Percentiles rank a stretch among this genome's conserved stretches.
Conservation (phyloP, 2,113 vertebrate genomes). For the Syngnathus typhle region DNA sequence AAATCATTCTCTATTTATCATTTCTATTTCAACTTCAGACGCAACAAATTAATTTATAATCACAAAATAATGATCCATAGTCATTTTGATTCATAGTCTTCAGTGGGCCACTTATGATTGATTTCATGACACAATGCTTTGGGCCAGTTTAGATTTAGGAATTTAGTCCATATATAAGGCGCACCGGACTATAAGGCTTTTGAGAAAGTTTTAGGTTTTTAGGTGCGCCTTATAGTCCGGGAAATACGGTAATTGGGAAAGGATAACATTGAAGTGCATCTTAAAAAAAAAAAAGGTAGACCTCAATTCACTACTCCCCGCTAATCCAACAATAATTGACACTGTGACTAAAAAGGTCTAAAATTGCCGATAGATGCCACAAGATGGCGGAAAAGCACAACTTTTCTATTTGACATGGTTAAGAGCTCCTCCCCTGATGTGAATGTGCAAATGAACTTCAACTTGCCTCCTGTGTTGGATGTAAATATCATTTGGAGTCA, state of each 20-base stretch:
- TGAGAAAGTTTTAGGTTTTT: too few relatives aligned
- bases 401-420: not conserved
- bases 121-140: too few relatives aligned
- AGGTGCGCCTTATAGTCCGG: too few relatives aligned
- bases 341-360: not conserved
- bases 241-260: slow-evolving; percentile 13
- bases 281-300: not conserved
- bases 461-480: slow-evolving; percentile 7
- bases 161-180: too few relatives aligned
- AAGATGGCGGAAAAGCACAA: not conserved
- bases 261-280: not conserved
- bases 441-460: slow-evolving; percentile 22
- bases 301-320: not conserved
- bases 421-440: not conserved
- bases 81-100: too few relatives aligned
- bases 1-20: too few relatives aligned
- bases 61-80: too few relatives aligned
- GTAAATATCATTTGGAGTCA: slow-evolving; percentile 3
- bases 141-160: too few relatives aligned
- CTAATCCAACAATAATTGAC: not conserved
- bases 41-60: too few relatives aligned
- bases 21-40: too few relatives aligned
- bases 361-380: not conserved
- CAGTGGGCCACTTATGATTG: too few relatives aligned
- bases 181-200: too few relatives aligned